Conservation (phyloP, 2,113 vertebrate genomes). For the Rhinolophus sinicus region DNA sequence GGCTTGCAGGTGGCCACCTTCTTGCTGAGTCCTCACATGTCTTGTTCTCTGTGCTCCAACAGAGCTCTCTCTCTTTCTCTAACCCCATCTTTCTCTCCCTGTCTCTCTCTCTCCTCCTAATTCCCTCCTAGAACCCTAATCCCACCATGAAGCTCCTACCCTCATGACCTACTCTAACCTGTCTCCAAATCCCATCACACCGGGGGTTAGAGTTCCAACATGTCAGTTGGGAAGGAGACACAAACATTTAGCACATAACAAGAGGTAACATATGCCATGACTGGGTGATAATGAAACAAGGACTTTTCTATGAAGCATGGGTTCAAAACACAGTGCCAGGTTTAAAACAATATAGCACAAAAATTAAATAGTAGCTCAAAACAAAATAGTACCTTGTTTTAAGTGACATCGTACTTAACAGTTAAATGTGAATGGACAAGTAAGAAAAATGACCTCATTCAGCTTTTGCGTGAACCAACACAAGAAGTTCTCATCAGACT, state of each 20-base stretch:
- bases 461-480: background rate
- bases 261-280: background rate
- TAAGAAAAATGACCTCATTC: background rate
- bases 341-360: background rate
- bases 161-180: background rate
- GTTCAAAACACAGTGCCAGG: background rate
- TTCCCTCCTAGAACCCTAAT: background rate
- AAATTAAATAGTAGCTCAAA: too few relatives aligned
- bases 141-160: background rate
- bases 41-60: background rate
- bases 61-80: background rate
- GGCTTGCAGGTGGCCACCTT: background rate
- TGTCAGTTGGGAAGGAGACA: too few relatives aligned
- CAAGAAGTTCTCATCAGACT: background rate
- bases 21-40: background rate
- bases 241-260: background rate
- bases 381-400: background rate
- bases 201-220: background rate
- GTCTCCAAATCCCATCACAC: background rate
- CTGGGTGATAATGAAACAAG: background rate
- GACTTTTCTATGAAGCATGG: background rate
- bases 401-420: background rate
- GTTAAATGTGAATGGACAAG: background rate
- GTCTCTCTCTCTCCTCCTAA: background rate
- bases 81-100: background rate